These are phyloP conservation scores for Dynastes maya DNA, from an alignment of 2,888 invertebrate species.

Conservation along the genomic window DNA sequence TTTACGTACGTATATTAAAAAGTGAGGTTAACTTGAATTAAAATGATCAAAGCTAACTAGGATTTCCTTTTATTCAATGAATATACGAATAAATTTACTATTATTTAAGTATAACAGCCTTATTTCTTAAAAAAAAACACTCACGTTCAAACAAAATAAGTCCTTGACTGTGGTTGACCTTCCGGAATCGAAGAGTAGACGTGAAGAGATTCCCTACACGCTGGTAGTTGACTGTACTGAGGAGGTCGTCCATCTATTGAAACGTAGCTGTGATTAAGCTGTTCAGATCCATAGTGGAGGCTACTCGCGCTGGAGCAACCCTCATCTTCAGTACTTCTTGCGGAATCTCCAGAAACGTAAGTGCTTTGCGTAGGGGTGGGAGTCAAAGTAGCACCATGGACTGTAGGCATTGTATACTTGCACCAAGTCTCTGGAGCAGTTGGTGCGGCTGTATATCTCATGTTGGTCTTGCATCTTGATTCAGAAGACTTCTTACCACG, in stretches of 20 bases:
- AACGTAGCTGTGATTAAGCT: conserved; percentile 80
- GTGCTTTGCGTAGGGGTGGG: conserved; percentile 77
- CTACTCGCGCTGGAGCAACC: conserved; percentile 72
- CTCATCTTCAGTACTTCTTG: conserved; percentile 72
- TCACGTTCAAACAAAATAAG: conserved; percentile 68
- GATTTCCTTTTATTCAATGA: not conserved
- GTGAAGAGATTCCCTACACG: conserved; percentile 64
- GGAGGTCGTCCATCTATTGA: conserved; percentile 74
- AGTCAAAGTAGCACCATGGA: conserved; percentile 72
- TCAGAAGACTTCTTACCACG: conserved; percentile 73
- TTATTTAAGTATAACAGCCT: conserved; percentile 58
- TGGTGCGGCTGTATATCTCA: conserved; percentile 82
- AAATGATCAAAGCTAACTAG: no score
- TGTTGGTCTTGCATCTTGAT: conserved; percentile 75
- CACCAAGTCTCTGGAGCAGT: conserved; percentile 83
- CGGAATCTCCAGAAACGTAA: conserved; percentile 75
- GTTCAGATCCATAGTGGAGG: conserved; percentile 78
- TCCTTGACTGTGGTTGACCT: conserved; percentile 67
- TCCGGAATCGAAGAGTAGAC: conserved; percentile 71
- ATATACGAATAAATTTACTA: not conserved
- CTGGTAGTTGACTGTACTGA: conserved; percentile 67
- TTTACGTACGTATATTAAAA: no score
- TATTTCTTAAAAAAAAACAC: conserved; percentile 48
- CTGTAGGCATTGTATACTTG: conserved; percentile 76
- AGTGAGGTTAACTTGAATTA: no score